Percentiles rank a stretch among this genome's conserved stretches.
phyloP scores from a whole-genome alignment of 2,113 vertebrate species.

The Cyanoramphus novaezelandiae region DNA sequence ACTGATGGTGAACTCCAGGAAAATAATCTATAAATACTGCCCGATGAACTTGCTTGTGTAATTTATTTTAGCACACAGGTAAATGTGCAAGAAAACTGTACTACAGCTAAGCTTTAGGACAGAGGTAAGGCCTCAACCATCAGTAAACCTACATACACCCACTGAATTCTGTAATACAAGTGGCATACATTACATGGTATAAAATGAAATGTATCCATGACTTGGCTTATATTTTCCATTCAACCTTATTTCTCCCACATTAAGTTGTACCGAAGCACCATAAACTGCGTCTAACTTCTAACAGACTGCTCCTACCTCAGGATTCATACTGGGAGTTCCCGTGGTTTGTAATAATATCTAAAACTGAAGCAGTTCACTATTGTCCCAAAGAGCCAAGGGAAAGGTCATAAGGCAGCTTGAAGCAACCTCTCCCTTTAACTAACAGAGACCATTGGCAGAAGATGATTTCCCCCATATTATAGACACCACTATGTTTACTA shows the following conservation, averaged over 20 bases:
- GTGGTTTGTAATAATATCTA: background rate
- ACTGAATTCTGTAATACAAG: background rate
- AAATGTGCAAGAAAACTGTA: background rate
- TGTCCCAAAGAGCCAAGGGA: background rate
- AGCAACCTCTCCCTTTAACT: background rate
- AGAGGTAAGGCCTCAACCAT: background rate
- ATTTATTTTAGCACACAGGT: background rate
- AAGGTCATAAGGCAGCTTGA: background rate
- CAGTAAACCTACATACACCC: background rate
- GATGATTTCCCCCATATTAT: background rate
- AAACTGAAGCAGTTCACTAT: background rate
- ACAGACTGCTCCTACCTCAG: background rate
- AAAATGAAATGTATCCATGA: background rate
- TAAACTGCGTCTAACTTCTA: background rate
- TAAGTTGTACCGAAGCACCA: background rate
- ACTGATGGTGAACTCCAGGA: background rate
- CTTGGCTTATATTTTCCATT: background rate
- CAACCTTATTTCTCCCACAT: background rate
- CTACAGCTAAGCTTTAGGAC: background rate
- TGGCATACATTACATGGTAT: background rate
- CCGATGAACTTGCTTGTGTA: background rate
- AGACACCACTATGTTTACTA: background rate
- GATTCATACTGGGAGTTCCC: background rate
- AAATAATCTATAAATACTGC: background rate
- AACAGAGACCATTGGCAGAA: background rate